phyloP scores from a whole-genome alignment of 2,113 vertebrate species.

The Stictonetta naevosa region DNA sequence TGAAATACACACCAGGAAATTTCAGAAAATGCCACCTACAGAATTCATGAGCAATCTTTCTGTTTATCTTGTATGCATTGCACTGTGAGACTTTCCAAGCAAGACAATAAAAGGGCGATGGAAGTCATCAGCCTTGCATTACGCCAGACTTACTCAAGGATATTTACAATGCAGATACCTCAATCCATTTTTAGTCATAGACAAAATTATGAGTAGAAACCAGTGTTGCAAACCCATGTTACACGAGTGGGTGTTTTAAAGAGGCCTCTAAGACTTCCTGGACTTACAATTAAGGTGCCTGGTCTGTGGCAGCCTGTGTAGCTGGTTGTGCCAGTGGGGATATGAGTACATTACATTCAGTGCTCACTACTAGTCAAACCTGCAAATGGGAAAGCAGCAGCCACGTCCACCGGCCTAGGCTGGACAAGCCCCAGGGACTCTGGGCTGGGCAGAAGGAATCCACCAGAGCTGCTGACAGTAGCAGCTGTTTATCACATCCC shows the following conservation, averaged over 20 bases:
- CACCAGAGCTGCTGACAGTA: background rate
- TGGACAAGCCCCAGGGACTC: background rate
- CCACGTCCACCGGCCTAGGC: rapidly evolving
- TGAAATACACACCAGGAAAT: conserved; percentile 21
- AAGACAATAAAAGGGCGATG: background rate
- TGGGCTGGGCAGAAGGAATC: background rate
- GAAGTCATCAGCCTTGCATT: background rate
- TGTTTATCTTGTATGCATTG: background rate
- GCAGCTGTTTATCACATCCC: background rate
- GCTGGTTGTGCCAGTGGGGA: background rate
- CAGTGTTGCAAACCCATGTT: background rate
- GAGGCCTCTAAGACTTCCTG: background rate
- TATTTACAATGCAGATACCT: background rate
- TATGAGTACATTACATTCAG: background rate
- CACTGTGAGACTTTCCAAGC: background rate
- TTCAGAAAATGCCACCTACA: conserved; percentile 3
- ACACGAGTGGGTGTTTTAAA: background rate
- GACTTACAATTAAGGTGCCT: background rate
- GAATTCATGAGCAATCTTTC: conserved; percentile 10
- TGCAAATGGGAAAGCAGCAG: background rate
- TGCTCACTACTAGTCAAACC: background rate
- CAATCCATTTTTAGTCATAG: background rate
- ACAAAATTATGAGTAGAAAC: background rate
- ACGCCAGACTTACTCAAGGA: background rate
- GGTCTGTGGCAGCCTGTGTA: background rate